Evolutionary conservation across 2,888 invertebrate species (phyloP).

Genomic region (Patella depressa): DNA sequence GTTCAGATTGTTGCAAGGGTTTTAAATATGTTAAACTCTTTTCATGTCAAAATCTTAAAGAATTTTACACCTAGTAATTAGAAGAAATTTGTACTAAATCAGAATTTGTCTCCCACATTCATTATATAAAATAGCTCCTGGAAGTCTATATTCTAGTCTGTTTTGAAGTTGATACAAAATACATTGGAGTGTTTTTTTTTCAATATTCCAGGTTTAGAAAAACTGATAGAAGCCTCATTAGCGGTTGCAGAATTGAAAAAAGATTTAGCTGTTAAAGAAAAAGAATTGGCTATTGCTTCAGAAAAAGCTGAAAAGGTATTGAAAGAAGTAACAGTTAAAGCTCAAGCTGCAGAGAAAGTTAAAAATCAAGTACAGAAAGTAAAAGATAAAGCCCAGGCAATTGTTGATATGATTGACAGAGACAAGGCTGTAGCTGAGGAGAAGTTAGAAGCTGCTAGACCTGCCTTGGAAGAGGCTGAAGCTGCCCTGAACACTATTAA

Average conservation of each 20-base stretch:
- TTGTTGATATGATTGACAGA: slow-evolving; percentile 69
- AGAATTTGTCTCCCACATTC: no score
- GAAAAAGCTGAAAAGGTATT: slow-evolving; percentile 81
- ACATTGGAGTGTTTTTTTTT: not conserved
- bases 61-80: no score
- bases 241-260: slow-evolving; percentile 84
- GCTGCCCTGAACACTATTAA: slow-evolving; percentile 74
- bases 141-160: no score
- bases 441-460: slow-evolving; percentile 69
- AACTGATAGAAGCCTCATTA: slow-evolving; percentile 69
- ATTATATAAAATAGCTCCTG: no score
- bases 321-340: slow-evolving; percentile 69
- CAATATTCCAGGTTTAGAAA: slow-evolving; percentile 62
- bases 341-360: slow-evolving; percentile 71
- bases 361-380: slow-evolving; percentile 72
- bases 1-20: no score
- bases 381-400: slow-evolving; percentile 71
- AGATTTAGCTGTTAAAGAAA: slow-evolving; percentile 87
- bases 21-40: no score
- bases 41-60: no score
- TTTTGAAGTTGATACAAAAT: no score
- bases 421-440: slow-evolving; percentile 68
- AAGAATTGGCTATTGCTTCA: slow-evolving; percentile 85
- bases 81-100: no score
- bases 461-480: slow-evolving; percentile 71